These are phyloP conservation scores for Rhadina sibilatrix DNA, from an alignment of 2,113 vertebrate genomes.

Conservation along the genomic window DNA sequence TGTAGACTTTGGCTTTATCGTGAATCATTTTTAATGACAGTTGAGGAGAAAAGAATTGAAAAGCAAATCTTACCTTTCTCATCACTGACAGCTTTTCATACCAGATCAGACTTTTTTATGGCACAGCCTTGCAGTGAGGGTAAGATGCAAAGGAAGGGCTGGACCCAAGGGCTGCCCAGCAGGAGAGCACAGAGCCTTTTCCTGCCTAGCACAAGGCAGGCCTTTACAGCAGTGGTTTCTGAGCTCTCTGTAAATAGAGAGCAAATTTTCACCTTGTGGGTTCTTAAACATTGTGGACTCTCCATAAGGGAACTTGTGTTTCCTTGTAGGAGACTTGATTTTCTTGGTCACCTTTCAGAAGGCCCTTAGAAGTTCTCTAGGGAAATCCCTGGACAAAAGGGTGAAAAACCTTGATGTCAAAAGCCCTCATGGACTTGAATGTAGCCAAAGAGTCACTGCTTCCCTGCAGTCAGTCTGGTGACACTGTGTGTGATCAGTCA, in stretches of 20 bases:
- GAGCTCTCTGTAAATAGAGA: neutral
- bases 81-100: slow-evolving; percentile 58
- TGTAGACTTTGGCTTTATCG: slow-evolving; percentile 32
- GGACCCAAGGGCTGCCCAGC: neutral
- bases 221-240: neutral
- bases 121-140: neutral
- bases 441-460: neutral
- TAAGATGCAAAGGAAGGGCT: neutral
- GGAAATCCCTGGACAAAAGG: neutral
- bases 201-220: neutral
- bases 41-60: slow-evolving; percentile 63
- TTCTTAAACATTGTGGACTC: neutral
- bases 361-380: neutral
- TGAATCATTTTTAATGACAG: slow-evolving; percentile 75
- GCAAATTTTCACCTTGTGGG: neutral
- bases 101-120: slow-evolving; percentile 61
- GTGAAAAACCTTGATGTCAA: neutral
- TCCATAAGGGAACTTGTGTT: neutral
- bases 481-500: neutral
- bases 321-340: neutral
- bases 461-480: neutral
- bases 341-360: neutral
- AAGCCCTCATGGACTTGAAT: neutral
- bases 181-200: neutral
- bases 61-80: slow-evolving; percentile 69